Conservation (phyloP, 1,140 invertebrate species). For the Elymnias hypermnestra region DNA sequence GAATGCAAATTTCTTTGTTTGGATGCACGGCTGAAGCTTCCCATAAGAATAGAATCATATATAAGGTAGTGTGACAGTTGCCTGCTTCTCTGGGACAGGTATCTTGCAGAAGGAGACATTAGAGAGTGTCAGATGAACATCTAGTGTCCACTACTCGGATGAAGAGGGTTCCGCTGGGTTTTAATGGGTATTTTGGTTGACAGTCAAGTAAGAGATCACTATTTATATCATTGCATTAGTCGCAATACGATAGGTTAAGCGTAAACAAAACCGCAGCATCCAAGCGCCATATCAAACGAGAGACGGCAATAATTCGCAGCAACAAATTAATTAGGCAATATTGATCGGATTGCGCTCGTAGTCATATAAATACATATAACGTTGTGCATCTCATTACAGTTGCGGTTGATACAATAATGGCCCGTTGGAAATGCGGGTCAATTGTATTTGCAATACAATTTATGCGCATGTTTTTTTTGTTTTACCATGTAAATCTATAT, state of each 20-base stretch:
- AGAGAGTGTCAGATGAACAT: too few species aligned
- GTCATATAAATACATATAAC: constrained; percentile 33
- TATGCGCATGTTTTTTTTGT: neutral
- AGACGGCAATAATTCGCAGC: constrained; percentile 24
- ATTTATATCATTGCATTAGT: constrained; percentile 1
- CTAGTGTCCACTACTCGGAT: too few species aligned
- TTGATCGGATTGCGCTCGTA: constrained; percentile 52
- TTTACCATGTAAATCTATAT: too few species aligned
- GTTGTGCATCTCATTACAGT: constrained; percentile 56
- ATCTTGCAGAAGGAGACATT: too few species aligned
- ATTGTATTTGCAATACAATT: constrained; percentile 26
- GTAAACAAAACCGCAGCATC: constrained; percentile 1
- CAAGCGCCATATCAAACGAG: constrained; percentile 9
- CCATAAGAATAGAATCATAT: too few species aligned
- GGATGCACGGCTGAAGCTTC: too few species aligned
- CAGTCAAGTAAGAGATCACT: too few species aligned
- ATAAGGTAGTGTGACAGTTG: too few species aligned
- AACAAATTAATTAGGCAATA: constrained; percentile 59
- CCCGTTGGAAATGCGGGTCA: constrained; percentile 66
- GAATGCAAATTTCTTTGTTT: too few species aligned
- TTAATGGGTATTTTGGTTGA: too few species aligned
- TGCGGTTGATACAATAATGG: constrained; percentile 52
- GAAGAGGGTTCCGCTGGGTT: too few species aligned
- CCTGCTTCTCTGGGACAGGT: too few species aligned
- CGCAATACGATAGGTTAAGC: neutral